phyloP scores from a whole-genome alignment of 2,113 vertebrate genomes.

The Pterocles burchelli region DNA sequence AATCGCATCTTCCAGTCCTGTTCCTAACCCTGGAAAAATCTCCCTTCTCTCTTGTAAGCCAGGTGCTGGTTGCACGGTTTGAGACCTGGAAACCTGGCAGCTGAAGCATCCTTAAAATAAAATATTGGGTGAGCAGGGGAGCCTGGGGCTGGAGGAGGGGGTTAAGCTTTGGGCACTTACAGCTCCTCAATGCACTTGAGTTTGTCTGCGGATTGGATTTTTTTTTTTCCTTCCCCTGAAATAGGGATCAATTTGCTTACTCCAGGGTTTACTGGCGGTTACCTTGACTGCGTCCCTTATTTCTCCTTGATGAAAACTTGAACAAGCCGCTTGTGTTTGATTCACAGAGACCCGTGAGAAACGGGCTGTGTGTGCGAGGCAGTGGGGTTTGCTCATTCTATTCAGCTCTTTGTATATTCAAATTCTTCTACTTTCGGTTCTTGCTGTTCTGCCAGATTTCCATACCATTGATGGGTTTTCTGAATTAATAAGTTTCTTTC shows the following conservation, averaged over 20 bases:
- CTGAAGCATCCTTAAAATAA: background rate
- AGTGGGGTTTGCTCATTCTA: conserved; percentile 67
- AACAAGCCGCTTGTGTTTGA: conserved; percentile 76
- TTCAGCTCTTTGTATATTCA: conserved; percentile 81
- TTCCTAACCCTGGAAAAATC: background rate
- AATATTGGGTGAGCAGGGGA: fast-evolving
- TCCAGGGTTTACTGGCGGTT: conserved; percentile 35
- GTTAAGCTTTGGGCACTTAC: background rate
- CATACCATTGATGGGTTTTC: conserved; percentile 75
- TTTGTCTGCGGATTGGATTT: background rate
- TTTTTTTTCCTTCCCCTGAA: background rate
- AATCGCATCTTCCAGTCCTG: background rate
- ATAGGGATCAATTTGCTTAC: conserved; percentile 8
- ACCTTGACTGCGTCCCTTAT: conserved; percentile 57
- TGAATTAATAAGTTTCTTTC: conserved; percentile 76
- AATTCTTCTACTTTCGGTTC: conserved; percentile 74
- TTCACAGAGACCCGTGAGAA: conserved; percentile 80
- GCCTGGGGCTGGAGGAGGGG: background rate
- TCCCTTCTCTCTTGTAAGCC: background rate
- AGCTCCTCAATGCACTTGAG: background rate
- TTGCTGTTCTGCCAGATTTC: conserved; percentile 81
- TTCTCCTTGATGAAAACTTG: conserved; percentile 51
- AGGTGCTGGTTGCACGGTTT: fast-evolving
- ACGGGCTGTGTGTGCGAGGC: conserved; percentile 65
- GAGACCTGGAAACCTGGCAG: background rate